phyloP scores from a whole-genome alignment of 2,113 vertebrate species.

The Larimichthys polyactis region DNA sequence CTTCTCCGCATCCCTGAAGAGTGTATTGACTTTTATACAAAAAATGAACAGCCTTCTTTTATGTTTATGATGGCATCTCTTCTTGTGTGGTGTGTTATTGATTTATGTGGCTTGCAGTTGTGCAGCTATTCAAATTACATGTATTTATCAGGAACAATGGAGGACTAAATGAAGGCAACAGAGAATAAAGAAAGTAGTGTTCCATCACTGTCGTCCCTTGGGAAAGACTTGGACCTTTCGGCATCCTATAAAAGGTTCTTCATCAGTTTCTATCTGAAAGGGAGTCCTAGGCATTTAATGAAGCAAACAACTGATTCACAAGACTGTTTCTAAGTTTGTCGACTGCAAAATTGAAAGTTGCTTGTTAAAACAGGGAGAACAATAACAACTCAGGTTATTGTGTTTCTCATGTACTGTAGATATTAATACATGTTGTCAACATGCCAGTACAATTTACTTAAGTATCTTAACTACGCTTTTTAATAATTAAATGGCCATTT shows the following conservation, averaged over 20 bases:
- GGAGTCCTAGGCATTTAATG: background rate
- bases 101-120: slow-evolving; percentile 64
- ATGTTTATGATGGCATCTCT: slow-evolving; percentile 38
- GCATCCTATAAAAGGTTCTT: slow-evolving; percentile 7
- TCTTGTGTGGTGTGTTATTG: slow-evolving; percentile 58
- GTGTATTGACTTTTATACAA: slow-evolving; percentile 74
- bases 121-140: slow-evolving; percentile 70
- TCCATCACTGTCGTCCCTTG: slow-evolving; percentile 14
- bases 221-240: background rate
- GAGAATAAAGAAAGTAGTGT: slow-evolving; percentile 12
- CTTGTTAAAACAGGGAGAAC: slow-evolving; percentile 5
- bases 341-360: background rate
- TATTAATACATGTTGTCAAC: background rate
- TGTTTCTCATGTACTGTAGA: background rate
- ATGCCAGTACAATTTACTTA: background rate
- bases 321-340: background rate
- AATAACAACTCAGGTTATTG: background rate
- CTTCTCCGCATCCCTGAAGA: slow-evolving; percentile 66
- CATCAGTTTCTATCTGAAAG: background rate
- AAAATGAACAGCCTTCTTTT: slow-evolving; percentile 60
- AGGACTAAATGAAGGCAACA: slow-evolving; percentile 28
- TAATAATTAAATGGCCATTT: slow-evolving; percentile 3
- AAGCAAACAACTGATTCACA: background rate
- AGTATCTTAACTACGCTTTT: no score
- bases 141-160: slow-evolving; percentile 56